These are phyloP conservation scores for Melieria crassipennis DNA, from an alignment of 2,888 invertebrate species.

Conservation along the genomic window DNA sequence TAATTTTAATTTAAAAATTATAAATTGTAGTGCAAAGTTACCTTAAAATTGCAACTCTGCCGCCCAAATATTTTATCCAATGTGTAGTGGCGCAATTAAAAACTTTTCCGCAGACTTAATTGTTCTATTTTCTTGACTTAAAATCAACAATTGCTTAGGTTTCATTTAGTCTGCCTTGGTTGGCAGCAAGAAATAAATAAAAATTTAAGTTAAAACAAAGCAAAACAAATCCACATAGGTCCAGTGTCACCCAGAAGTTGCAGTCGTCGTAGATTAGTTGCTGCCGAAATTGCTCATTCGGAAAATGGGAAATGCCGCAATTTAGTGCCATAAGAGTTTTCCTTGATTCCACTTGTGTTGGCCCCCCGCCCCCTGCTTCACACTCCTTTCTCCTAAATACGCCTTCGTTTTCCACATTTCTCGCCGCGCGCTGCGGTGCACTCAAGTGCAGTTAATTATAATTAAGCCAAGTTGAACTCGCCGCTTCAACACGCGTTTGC, in stretches of 20 bases:
- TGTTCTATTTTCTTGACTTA: too few relatives aligned
- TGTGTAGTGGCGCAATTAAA: too few relatives aligned
- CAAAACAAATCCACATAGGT: neutral
- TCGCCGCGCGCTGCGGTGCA: slow-evolving; percentile 28
- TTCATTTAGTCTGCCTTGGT: too few relatives aligned
- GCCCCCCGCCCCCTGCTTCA: neutral
- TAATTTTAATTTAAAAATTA: too few relatives aligned
- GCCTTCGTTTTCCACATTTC: slow-evolving; percentile 11
- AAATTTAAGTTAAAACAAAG: too few relatives aligned
- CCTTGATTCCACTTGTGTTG: too few relatives aligned
- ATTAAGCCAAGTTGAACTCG: slow-evolving; percentile 60
- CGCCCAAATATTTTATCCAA: too few relatives aligned
- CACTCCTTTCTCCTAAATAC: slow-evolving; percentile 7
- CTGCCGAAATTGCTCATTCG: slow-evolving; percentile 37
- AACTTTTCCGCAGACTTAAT: too few relatives aligned
- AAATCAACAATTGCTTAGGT: too few relatives aligned
- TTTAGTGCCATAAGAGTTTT: neutral
- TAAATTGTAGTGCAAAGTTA: too few relatives aligned
- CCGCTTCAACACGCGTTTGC: neutral
- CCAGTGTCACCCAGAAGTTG: slow-evolving; percentile 6
- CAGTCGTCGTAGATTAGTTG: neutral
- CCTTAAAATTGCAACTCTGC: too few relatives aligned
- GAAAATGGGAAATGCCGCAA: slow-evolving; percentile 32
- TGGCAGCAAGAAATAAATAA: neutral
- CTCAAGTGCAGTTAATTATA: slow-evolving; percentile 62